A percentile compares a stretch with the other conserved stretches of the same genome.
These are phyloP conservation scores for Stigmatopora nigra DNA, from an alignment of 2,113 vertebrate genomes.

Conservation along the genomic window DNA sequence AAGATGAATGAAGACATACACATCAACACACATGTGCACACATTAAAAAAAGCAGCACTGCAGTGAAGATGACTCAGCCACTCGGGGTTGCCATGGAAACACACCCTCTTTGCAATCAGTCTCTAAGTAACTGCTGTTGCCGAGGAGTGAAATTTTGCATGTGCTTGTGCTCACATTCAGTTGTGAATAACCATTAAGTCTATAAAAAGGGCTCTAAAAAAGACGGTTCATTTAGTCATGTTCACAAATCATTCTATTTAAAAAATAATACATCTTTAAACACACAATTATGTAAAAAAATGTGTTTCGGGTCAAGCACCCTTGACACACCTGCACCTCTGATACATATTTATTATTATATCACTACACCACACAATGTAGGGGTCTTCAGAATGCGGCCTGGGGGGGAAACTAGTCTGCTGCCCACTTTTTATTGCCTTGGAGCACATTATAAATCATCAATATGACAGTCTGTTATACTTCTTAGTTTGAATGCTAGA, in stretches of 20 bases:
- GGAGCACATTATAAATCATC: too few species aligned
- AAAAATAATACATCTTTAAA: too few species aligned
- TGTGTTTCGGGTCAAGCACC: background rate
- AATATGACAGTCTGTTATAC: too few species aligned
- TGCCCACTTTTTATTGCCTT: too few species aligned
- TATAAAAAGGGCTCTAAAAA: background rate
- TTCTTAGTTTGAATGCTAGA: too few species aligned
- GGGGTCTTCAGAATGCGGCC: too few species aligned
- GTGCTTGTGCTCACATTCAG: constrained; percentile 10
- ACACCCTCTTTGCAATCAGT: constrained; percentile 60
- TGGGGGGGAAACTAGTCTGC: too few species aligned
- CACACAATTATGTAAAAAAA: background rate
- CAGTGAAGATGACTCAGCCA: constrained; percentile 61
- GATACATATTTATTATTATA: background rate
- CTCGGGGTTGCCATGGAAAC: constrained; percentile 56
- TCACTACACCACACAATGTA: background rate
- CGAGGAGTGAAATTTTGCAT: constrained; percentile 26
- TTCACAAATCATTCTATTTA: background rate
- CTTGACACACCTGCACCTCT: background rate
- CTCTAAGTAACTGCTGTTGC: constrained; percentile 62
- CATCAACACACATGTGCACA: constrained; percentile 23
- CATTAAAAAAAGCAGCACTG: constrained; percentile 30
- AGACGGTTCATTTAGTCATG: background rate
- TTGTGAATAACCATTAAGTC: background rate
- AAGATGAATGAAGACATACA: constrained; percentile 17